Evolutionary conservation across 2,797 vertebrate genomes (phyloP), one percentile per base, ranked within the genome.

Genomic region (Nyctalus aviator): DNA sequence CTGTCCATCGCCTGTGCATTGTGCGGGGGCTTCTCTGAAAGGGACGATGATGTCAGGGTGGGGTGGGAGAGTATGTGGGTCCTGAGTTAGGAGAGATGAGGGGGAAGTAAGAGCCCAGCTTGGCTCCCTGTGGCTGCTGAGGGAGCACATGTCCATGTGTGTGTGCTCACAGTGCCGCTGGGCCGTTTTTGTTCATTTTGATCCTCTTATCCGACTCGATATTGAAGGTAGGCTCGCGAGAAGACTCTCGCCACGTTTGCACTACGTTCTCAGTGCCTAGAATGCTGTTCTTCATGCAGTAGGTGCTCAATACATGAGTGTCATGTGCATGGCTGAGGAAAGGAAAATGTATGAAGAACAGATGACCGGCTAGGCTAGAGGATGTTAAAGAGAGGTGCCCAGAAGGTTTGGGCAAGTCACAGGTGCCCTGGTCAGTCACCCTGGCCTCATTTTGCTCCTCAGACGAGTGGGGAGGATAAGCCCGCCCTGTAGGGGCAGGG

Each of bases 21-120:
- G 25, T 68, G 55, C 30, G 10, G 32, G 20, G 23, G 35, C 30
- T 48, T 88, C 11, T 90, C 73, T n/a, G 18, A 18, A 25, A 72
- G 55, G 64, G 77, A 7, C 1, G 1, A 2, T 14, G 50, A 55
- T 0, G 8, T 23, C 2, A 0, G 9, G 37, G 27, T 35, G 5
- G 25, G 27, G 41, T 4, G 27, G 59, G 57, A 6, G 25, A 3
- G 30, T 21, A 2, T 14, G 10, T 0, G 25, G 25, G 4, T 62
- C 11, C 2, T 35, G 53, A 62, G 53, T 55, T 68, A 32, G 48
- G 48, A 79, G 50, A 59, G 21, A 6, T 1, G 13, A 68, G 3
- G 23, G 9, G 23, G 27, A 11, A 1, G 3, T 30, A 0, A 32
- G 27, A 76, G n/a, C 69, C 46, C 6, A 15, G 6, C n/a, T 77